Conservation (phyloP, 2,797 vertebrate species). For the Vipera latastei region DNA sequence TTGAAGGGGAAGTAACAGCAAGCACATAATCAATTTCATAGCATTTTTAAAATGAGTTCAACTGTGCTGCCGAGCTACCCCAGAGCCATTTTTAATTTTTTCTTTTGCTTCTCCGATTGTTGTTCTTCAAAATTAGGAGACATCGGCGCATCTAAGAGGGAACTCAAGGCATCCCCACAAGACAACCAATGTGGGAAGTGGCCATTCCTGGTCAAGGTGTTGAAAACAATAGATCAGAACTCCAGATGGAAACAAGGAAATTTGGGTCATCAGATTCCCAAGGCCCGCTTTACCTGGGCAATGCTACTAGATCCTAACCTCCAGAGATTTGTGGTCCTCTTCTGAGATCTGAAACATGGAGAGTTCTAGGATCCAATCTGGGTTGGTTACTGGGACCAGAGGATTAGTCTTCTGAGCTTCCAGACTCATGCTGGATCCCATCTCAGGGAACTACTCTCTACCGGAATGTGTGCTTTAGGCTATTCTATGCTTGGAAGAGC, state of each 20-base stretch:
- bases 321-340: background rate
- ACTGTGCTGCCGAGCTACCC: background rate
- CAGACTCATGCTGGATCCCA: no score
- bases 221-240: background rate
- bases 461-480: no score
- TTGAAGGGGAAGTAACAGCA: background rate
- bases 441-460: no score
- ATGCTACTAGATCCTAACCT: background rate
- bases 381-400: no score
- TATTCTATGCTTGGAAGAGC: no score
- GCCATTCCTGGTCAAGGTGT: background rate
- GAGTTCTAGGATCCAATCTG: background rate
- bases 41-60: background rate
- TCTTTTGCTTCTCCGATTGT: background rate
- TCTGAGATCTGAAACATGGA: background rate
- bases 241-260: background rate
- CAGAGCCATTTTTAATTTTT: background rate
- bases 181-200: background rate
- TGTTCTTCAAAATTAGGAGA: rapidly evolving
- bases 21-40: background rate
- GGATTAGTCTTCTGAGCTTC: no score
- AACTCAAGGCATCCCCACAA: rapidly evolving
- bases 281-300: background rate
- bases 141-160: background rate
- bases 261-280: background rate